Conservation (phyloP, 2,113 vertebrate species). For the human (Homo sapiens) region DNA sequence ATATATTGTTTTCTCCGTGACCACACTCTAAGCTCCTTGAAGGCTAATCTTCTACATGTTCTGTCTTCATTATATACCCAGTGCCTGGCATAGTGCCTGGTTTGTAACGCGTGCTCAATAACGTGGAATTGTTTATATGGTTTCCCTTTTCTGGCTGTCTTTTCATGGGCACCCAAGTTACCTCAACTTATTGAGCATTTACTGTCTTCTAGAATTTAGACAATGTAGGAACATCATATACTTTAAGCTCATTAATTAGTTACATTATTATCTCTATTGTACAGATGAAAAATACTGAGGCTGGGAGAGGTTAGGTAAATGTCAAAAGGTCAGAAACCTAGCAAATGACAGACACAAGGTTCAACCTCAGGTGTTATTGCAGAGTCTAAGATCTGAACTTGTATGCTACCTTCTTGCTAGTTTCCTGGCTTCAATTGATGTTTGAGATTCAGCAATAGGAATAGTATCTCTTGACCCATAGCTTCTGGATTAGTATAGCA, state of each 20-base stretch:
- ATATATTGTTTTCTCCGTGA: background rate
- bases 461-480: background rate
- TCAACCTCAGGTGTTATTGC: background rate
- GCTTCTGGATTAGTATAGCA: background rate
- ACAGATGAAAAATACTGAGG: background rate
- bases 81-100: background rate
- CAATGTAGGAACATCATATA: background rate
- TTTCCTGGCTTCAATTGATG: background rate
- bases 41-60: background rate
- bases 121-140: background rate
- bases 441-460: slow-evolving; percentile 9
- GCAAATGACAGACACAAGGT: background rate
- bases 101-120: background rate
- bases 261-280: background rate
- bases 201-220: slow-evolving; percentile 15
- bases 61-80: background rate
- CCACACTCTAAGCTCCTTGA: background rate
- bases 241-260: background rate
- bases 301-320: background rate
- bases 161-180: background rate
- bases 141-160: background rate
- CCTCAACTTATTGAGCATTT: background rate
- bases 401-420: background rate
- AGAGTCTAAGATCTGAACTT: background rate
- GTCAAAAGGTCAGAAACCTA: background rate